phyloP scores from a whole-genome alignment of 2,113 vertebrate genomes.

The Mobula hypostoma region DNA sequence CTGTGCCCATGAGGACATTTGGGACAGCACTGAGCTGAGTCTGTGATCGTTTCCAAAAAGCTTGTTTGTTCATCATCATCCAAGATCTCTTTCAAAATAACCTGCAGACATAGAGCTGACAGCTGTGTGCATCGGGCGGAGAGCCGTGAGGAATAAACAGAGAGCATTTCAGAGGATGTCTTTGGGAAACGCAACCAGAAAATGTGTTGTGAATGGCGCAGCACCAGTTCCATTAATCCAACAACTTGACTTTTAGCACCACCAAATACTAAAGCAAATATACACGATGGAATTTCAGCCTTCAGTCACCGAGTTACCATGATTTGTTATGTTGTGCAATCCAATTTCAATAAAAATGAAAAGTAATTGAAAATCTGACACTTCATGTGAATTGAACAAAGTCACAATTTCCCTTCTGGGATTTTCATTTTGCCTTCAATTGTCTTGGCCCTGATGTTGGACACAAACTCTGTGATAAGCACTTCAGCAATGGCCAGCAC shows the following conservation, averaged over 20 bases:
- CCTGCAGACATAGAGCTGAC: slow-evolving; percentile 14
- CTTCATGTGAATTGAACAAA: too few species aligned
- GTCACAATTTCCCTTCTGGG: too few species aligned
- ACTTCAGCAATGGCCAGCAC: too few species aligned
- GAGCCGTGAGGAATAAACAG: neutral
- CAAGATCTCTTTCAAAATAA: slow-evolving; percentile 29
- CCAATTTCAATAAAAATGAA: too few species aligned
- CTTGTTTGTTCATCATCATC: slow-evolving; percentile 32
- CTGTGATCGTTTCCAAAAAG: slow-evolving; percentile 35
- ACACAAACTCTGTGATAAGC: too few species aligned
- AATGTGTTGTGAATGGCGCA: neutral
- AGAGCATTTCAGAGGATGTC: neutral
- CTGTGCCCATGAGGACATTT: slow-evolving; percentile 32
- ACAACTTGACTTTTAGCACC: neutral
- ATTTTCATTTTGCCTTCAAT: too few species aligned
- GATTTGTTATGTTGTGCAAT: too few species aligned
- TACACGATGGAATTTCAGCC: neutral
- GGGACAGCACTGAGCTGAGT: slow-evolving; percentile 2
- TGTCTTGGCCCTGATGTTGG: too few species aligned
- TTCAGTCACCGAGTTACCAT: neutral
- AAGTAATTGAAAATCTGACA: too few species aligned
- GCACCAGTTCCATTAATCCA: neutral
- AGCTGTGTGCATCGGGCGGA: neutral
- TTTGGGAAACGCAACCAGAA: neutral
- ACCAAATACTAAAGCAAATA: slow-evolving; percentile 4